These are phyloP conservation scores for Pissodes strobi DNA, from an alignment of 1,140 invertebrate genomes.

Conservation along the genomic window DNA sequence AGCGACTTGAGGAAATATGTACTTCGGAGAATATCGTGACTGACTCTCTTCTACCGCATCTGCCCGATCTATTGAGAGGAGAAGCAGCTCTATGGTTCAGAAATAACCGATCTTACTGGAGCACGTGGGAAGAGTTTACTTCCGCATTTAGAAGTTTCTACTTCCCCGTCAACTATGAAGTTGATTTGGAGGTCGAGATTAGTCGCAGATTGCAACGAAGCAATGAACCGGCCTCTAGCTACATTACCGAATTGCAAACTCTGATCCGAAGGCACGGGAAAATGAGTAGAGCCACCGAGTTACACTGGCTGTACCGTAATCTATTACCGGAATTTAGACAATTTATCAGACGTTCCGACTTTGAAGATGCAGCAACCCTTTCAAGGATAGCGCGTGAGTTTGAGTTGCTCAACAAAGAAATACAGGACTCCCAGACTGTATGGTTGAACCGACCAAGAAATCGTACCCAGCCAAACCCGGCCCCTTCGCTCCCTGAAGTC, in stretches of 20 bases:
- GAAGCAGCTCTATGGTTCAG: constrained; percentile 7
- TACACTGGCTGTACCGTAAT: constrained; percentile 22
- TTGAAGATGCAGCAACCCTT: neutral
- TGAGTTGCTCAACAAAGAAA: too few relatives aligned
- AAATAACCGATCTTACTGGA: constrained; percentile 14
- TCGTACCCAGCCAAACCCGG: too few relatives aligned
- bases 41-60: neutral
- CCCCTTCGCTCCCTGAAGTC: too few relatives aligned
- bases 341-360: neutral
- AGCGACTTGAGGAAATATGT: too few relatives aligned
- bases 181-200: constrained; percentile 10
- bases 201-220: neutral
- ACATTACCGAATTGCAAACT: constrained; percentile 23
- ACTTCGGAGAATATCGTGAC: neutral
- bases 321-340: constrained; percentile 23
- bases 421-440: too few relatives aligned
- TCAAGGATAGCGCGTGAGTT: too few relatives aligned
- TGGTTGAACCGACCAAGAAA: too few relatives aligned
- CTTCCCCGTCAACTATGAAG: constrained; percentile 10
- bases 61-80: constrained; percentile 16
- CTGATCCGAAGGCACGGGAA: constrained; percentile 15
- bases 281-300: neutral
- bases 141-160: neutral
- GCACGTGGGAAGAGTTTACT: constrained; percentile 2
- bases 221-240: neutral